A percentile compares a stretch with the other conserved stretches of the same genome.
Evolutionary conservation across 1,140 invertebrate genomes (phyloP).

Genomic region (Cyclina sinensis): DNA sequence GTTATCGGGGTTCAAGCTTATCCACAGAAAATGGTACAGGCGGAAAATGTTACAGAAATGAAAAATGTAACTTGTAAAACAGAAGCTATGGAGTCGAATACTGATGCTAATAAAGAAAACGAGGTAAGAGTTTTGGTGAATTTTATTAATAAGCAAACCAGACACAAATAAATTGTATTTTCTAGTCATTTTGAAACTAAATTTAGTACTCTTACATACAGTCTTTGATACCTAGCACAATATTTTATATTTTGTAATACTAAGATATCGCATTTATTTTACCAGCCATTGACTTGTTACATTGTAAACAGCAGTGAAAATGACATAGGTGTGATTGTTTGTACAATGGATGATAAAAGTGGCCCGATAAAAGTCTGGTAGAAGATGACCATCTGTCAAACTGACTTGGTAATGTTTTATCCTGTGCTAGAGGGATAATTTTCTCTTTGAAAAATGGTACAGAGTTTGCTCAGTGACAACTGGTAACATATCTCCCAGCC

Average conservation of each 20-base stretch:
- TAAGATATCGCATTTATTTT: no score
- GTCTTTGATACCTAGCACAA: no score
- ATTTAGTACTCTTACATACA: no score
- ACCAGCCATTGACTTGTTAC: no score
- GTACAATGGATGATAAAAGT: no score
- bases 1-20: constrained; percentile 32
- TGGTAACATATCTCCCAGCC: neutral
- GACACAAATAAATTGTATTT: no score
- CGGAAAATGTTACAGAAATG: constrained; percentile 25
- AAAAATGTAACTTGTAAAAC: neutral
- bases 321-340: neutral
- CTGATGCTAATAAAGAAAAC: constrained; percentile 61
- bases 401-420: constrained; percentile 37
- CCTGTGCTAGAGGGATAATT: constrained; percentile 47
- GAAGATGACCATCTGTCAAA: constrained; percentile 46
- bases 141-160: no score
- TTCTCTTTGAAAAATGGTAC: constrained; percentile 44
- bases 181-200: no score
- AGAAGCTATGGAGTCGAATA: neutral
- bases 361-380: constrained; percentile 32
- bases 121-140: constrained; percentile 50
- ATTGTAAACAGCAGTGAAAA: neutral
- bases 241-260: no score
- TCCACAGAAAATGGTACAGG: constrained; percentile 35
- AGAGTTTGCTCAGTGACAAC: constrained; percentile 26